Conservation (phyloP, 2,888 invertebrate species). For the Steinernema scapterisci region DNA sequence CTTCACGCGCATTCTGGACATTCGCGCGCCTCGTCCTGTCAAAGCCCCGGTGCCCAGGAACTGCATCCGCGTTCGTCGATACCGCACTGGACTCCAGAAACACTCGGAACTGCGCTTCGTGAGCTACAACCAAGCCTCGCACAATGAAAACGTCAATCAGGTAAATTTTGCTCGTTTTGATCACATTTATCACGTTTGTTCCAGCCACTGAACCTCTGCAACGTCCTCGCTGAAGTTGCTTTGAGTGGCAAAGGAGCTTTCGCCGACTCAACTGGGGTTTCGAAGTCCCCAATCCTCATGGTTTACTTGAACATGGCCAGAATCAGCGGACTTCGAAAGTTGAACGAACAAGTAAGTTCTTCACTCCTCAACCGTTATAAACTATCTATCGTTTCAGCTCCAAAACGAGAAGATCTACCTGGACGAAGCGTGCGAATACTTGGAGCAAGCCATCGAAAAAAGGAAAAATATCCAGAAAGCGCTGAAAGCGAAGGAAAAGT, state of each 20-base stretch:
- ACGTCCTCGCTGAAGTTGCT: not conserved
- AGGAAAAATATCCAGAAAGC: not conserved
- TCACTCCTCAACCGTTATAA: not conserved
- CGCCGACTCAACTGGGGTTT: not conserved
- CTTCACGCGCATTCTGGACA: not conserved
- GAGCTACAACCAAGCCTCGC: not conserved
- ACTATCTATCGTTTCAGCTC: not conserved
- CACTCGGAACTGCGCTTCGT: conserved; percentile 17
- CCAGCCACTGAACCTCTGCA: not conserved
- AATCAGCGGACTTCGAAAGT: not conserved
- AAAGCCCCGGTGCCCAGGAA: not conserved
- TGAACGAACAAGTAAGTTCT: conserved; percentile 2
- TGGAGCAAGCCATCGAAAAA: not conserved
- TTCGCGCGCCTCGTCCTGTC: not conserved
- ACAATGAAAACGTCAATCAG: not conserved
- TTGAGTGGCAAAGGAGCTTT: not conserved
- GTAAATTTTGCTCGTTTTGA: not conserved
- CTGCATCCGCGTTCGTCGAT: not conserved
- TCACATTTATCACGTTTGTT: not conserved
- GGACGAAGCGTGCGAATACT: not conserved
- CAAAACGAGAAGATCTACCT: not conserved
- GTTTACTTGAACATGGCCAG: conserved; percentile 13
- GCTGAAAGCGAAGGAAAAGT: not conserved
- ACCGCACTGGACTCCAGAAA: not conserved
- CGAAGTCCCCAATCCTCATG: not conserved